Conservation (phyloP, 1,140 invertebrate species). For the Vanessa tameamea region DNA sequence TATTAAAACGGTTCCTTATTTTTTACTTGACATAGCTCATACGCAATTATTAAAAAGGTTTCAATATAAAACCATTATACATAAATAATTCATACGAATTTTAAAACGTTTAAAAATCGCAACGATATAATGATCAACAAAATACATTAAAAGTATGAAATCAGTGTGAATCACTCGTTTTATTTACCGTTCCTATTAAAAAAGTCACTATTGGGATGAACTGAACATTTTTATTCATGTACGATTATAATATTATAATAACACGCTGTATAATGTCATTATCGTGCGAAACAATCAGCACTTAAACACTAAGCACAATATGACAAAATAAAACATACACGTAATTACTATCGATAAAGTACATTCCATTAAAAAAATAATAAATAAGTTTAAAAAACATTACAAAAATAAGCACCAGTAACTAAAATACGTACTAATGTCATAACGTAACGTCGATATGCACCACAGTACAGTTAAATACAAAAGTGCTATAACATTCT, state of each 20-base stretch:
- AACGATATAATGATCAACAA: neutral
- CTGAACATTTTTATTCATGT: neutral
- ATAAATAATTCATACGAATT: neutral
- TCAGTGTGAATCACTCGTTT: neutral
- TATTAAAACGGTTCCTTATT: neutral
- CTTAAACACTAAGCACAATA: slow-evolving; percentile 19
- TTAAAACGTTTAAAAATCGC: neutral
- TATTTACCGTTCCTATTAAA: neutral
- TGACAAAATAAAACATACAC: slow-evolving; percentile 5
- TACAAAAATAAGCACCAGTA: slow-evolving; percentile 32
- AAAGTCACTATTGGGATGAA: neutral
- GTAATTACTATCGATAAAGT: slow-evolving; percentile 12
- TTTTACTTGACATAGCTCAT: neutral
- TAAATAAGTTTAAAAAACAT: slow-evolving; percentile 24
- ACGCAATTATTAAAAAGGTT: neutral
- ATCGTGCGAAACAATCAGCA: slow-evolving; percentile 9
- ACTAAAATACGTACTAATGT: slow-evolving; percentile 11
- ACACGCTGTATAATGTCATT: slow-evolving; percentile 12
- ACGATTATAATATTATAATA: neutral
- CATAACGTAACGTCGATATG: slow-evolving; percentile 22
- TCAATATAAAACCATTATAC: neutral
- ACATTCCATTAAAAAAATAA: slow-evolving; percentile 21
- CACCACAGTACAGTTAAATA: slow-evolving; percentile 16
- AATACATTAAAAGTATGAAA: slow-evolving; percentile 9
- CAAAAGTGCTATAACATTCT: neutral